Base-by-base conservation (phyloP, 2,113 vertebrate species). In the Lutjanus erythropterus region DNA sequence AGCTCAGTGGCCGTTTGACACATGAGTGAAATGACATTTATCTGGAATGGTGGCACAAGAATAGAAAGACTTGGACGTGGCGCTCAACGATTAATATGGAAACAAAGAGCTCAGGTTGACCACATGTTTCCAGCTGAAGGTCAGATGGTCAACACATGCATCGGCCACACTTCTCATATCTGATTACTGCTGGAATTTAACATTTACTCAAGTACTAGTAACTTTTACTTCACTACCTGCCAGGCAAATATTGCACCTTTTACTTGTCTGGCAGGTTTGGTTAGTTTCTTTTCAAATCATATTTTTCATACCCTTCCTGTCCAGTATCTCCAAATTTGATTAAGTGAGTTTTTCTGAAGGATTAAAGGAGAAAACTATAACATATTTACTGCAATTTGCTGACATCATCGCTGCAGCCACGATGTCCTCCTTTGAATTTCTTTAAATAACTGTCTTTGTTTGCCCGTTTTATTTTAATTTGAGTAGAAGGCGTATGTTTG, bases 21-120 rank as follows among this genome's bases (percentile, higher is more conserved):
- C 67, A 71, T n/a, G 61, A 81, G 77, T 59, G 58, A 79, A 53
- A 53, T 69, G 39, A 18, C 61, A 72, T 72, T 81, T 69, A 64
- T 80, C 18, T 71, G 53, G 65, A 67, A 69, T 60, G 62, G 25
- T 52, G 72, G 0, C 33, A 8, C 29, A 37, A 73, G 27, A 18
- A 42, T 15, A 37, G 59, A 49, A 4, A 58, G 35, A 50, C 46
- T 29, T 60, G 39, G 50, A 55, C 11, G 9, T 2, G 27, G n/a
- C 3, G 27, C 21, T 15, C 2, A 1, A 1, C 53, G 55, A 50
- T 49, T 49, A 9, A 49, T 14, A 42, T 25, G n/a, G 21, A n/a
- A 16, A 1, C 33, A 42, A 42, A 46, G 5, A 52, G 18, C 18
- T 33, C 21, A 41, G 33, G 23, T 9, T 1, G 53, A n/a, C 9